Evolutionary conservation across 2,797 vertebrate species (phyloP), one percentile per base, ranked within the genome.

Genomic region (Helostoma temminkii): DNA sequence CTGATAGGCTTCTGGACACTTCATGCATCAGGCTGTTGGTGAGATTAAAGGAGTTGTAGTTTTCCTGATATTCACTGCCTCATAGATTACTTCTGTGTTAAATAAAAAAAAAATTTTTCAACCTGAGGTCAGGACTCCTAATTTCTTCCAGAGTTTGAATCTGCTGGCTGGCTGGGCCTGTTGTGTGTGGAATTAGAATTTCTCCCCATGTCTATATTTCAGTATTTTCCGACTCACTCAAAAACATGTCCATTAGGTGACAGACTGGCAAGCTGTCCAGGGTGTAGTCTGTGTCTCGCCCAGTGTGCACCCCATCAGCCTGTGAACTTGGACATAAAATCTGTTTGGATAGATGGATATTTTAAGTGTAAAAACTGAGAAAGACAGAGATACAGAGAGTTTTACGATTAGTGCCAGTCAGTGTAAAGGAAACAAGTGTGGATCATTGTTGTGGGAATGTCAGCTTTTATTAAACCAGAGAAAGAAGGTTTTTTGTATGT

Each of bases 391-490:
- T 14, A 15, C 0, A 30, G 11, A 67, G 48, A 41, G 37, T 34
- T 43, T 47, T 6, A 53, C 52, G 22, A 53, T 61, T 21, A 6
- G 10, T 41, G 54, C 42, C 39, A 52, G 53, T 43, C 32, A 47
- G 61, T 80, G 76, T 49, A 64, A 75, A 45, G 16, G n/a, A 58
- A 76, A 71, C 47, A 79, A 54, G 48, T 65, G 54, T n/a, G 53
- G 37, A 70, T 79, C 59, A 37, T 43, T 72, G 48, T 55, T 24
- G 19, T 2, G 19, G 3, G 58, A 56, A 54, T 64, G 59, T 79
- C 67, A 46, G 39, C 68, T 56, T 68, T 78, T 66, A 66, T 50
- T 78, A 66, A 78, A 76, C 64, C 55, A 8, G 37, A 75, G 70
- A 78, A 59, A 52, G 24, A 58, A 45, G 26, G 46, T 39, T 71